Evolutionary conservation across 2,888 invertebrate genomes (phyloP).

Genomic region (Ecliptopera silaceata): DNA sequence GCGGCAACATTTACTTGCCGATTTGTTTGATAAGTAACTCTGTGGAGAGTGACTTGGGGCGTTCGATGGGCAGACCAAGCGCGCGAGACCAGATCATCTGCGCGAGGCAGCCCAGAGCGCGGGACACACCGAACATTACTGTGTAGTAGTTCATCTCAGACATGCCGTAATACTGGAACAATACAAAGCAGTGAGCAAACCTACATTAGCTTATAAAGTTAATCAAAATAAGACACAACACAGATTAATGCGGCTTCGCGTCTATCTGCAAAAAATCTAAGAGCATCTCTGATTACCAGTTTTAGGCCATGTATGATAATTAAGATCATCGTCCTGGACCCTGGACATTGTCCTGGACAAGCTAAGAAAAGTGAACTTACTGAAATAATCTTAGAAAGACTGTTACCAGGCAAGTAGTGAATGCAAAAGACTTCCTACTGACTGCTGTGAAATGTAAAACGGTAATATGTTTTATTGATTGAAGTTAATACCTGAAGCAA

Average conservation of each 20-base stretch:
- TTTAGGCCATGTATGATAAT: too few species aligned
- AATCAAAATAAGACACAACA: neutral
- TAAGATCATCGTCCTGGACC: too few species aligned
- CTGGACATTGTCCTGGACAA: too few species aligned
- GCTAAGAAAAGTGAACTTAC: too few species aligned
- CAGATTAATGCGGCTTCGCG: neutral
- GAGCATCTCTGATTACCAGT: too few species aligned
- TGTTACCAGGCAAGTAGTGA: too few species aligned
- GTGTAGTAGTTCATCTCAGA: conserved; percentile 97
- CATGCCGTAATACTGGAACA: conserved; percentile 91
- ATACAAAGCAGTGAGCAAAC: neutral
- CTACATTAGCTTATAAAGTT: neutral
- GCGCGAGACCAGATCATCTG: conserved; percentile 94
- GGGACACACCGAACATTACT: conserved; percentile 95
- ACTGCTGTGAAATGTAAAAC: too few species aligned
- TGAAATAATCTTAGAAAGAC: too few species aligned
- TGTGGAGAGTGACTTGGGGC: conserved; percentile 93
- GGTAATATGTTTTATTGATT: neutral
- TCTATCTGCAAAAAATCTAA: too few species aligned
- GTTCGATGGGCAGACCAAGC: conserved; percentile 92
- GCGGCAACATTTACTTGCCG: conserved; percentile 57
- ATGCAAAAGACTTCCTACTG: too few species aligned
- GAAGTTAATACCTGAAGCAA: conserved; percentile 87
- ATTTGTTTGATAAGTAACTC: conserved; percentile 78
- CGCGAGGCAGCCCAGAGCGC: conserved; percentile 92